These are phyloP conservation scores for Glaucidium brasilianum DNA, from an alignment of 2,113 vertebrate genomes.

Conservation along the genomic window DNA sequence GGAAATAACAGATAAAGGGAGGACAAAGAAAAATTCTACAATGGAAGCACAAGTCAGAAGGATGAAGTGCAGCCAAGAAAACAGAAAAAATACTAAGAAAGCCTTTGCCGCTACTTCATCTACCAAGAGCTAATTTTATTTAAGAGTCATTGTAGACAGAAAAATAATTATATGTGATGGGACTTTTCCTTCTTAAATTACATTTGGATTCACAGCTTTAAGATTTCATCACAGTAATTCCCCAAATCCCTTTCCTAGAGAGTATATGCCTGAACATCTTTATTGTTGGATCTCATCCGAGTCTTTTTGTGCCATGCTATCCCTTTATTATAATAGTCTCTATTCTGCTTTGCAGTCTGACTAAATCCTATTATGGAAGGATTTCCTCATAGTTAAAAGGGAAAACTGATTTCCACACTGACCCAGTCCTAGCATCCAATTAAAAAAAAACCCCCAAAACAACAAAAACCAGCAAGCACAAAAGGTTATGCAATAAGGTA, in stretches of 20 bases:
- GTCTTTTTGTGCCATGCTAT: background rate
- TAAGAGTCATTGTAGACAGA: background rate
- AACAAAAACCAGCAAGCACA: background rate
- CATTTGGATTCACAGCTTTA: background rate
- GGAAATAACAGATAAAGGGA: background rate
- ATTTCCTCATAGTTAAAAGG: background rate
- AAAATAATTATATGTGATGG: background rate
- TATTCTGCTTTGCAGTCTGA: background rate
- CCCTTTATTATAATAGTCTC: background rate
- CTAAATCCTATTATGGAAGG: background rate
- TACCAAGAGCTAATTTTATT: background rate
- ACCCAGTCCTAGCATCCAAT: background rate
- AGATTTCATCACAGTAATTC: slow-evolving; percentile 9
- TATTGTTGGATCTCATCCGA: background rate
- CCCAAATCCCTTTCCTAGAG: slow-evolving; percentile 7
- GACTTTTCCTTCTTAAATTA: background rate
- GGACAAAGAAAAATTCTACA: background rate
- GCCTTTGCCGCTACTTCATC: background rate
- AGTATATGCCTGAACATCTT: background rate
- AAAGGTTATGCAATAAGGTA: background rate
- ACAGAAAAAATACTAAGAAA: background rate
- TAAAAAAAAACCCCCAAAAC: background rate
- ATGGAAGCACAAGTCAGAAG: background rate
- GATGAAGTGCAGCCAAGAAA: background rate
- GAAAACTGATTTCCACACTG: background rate